Evolutionary conservation across 2,888 invertebrate species (phyloP), one percentile per base, ranked within the genome.

Genomic region (Lasius platythorax): DNA sequence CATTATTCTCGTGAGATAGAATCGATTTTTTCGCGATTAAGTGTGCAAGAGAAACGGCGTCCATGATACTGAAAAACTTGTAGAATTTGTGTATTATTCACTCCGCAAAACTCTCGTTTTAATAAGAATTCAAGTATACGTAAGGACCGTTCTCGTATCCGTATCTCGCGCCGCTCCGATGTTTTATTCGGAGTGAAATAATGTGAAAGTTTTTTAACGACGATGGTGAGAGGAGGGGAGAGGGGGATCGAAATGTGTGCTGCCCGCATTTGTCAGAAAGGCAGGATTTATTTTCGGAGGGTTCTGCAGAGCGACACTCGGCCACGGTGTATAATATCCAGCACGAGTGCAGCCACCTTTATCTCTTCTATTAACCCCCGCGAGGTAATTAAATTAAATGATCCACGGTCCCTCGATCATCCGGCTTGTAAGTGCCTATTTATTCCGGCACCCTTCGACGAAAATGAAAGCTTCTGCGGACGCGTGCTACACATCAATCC

Each of bases 381-480:
- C 91, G 91, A 91, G 93, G 93, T 94, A 94, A 95, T 95, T 94
- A 94, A 94, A 94, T 95, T 94, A 94, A 94, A 94, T 93, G 94
- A 94, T 94, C 93, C 93, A 93, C 92, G 92, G 92, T 91, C 93
- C 92, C 93, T 94, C 93, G 92, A 94, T 94, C 93, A 94, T 93
- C 92, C 90, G 89, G 87, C 87, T 86, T 88, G 87, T 90, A 92
- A 92, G 91, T 91, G 92, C 89, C 91, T 92, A 92, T 93, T 93
- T 92, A 92, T 92, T 88, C 90, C 89, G 87, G 86, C 90, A 86
- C 91, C 91, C 92, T 91, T 90, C 89, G 84, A 89, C 73, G 81
- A 63, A 76, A 75, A 73, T 68, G 64, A 68, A 81, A 83, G 83
- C 85, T 84, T 63, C 67, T 37, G 50, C 5, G 43, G 74, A 40